phyloP scores from a whole-genome alignment of 2,113 vertebrate species.

The Neoarius graeffei region DNA sequence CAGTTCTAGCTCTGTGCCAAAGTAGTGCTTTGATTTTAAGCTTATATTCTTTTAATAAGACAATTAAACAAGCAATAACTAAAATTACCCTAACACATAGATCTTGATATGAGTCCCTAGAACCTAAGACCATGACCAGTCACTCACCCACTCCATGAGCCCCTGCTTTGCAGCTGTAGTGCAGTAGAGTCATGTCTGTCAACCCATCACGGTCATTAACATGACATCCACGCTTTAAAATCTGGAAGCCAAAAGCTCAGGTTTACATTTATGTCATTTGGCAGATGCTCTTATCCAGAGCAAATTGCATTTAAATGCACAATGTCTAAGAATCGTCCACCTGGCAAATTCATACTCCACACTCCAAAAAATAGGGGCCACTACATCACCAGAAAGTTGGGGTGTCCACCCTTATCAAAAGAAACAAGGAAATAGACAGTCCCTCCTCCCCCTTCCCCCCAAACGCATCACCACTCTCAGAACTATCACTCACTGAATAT shows the following conservation, averaged over 20 bases:
- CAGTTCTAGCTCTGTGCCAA: neutral
- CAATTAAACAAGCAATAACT: neutral
- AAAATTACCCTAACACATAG: neutral
- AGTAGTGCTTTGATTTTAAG: neutral
- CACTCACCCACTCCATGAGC: constrained; percentile 88
- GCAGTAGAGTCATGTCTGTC: constrained; percentile 92
- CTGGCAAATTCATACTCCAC: too few relatives aligned
- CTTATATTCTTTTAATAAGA: neutral
- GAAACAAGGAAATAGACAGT: too few relatives aligned
- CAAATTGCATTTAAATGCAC: too few relatives aligned
- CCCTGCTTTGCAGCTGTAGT: constrained; percentile 92
- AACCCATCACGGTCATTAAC: constrained; percentile 90
- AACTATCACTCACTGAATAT: too few relatives aligned
- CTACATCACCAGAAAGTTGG: too few relatives aligned
- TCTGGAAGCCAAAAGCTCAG: constrained; percentile 68
- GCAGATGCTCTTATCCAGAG: neutral
- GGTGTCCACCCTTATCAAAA: too few relatives aligned
- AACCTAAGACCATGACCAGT: neutral
- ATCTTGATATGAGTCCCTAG: neutral
- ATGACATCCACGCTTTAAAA: constrained; percentile 88
- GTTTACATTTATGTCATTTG: neutral
- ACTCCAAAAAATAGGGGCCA: too few relatives aligned
- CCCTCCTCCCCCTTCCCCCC: too few relatives aligned
- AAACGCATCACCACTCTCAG: too few relatives aligned
- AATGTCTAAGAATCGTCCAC: too few relatives aligned